Conservation (phyloP, 2,113 vertebrate genomes). For the Balaeniceps rex region DNA sequence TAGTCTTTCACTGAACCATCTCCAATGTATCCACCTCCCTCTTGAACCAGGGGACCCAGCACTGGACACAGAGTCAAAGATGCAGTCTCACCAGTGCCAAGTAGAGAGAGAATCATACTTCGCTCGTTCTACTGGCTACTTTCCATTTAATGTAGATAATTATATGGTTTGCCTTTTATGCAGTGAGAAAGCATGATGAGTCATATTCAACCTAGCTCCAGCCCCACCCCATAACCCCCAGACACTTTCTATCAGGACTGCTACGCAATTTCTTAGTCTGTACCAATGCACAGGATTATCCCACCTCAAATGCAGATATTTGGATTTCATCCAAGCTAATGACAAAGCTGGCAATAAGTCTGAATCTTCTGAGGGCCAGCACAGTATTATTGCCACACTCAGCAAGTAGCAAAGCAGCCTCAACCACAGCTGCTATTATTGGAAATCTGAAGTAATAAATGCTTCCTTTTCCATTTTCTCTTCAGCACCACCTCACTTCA, state of each 20-base stretch:
- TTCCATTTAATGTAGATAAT: background rate
- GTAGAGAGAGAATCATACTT: background rate
- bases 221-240: background rate
- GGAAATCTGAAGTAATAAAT: background rate
- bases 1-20: background rate
- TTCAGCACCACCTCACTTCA: background rate
- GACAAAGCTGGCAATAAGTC: background rate
- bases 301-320: background rate
- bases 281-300: background rate
- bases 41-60: background rate
- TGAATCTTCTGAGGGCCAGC: background rate
- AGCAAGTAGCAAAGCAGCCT: background rate
- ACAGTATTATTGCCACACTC: background rate
- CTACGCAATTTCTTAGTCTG: background rate
- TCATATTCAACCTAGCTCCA: background rate
- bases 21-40: background rate
- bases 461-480: background rate
- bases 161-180: background rate
- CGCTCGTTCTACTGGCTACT: background rate
- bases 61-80: background rate
- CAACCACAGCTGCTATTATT: background rate
- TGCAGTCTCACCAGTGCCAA: background rate
- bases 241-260: background rate
- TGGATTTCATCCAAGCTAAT: constrained; percentile 7
- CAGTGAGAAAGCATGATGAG: background rate